Evolutionary conservation across 2,888 invertebrate species (phyloP), one percentile per base, ranked within the genome.

Genomic region (Drymonia ruficornis): DNA sequence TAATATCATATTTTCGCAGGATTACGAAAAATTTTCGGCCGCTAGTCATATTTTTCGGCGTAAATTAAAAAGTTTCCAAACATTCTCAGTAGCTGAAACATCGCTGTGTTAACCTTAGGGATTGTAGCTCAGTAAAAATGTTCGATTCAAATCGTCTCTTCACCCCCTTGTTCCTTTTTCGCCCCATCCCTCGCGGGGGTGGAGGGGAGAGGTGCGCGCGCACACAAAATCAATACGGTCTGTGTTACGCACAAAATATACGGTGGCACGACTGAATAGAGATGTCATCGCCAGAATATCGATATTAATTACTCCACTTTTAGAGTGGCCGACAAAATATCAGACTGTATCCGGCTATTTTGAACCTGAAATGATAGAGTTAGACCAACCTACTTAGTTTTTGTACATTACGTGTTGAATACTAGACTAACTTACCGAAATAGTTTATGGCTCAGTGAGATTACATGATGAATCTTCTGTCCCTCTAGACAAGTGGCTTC

Each of bases 151-250:
- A 86, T 86, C 84, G 86, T 78, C 82, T 83, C 78, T 80, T 82
- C 84, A 81, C 89, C 86, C n/a, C 89, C 87, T 81, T 86, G 83
- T 84, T 81, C 85, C 79, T 84, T 84, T 82, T 82, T 76, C 73
- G 61, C 80, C 81, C 79, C 71, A 54, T 51, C 56, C 73, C 78
- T 70, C 70, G 53, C 61, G 60, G 50, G 28, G 49, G 56, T 56
- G 53, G 65, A 70, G 68, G 74, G 78, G 67, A 55, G 53, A 40
- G 62, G 75, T 90, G 91, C 91, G 91, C 91, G 91, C 91, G 91
- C 91, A 91, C 63, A 81, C 76, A 89, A 90, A 90, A 92, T 92
- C 91, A 87, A 92, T 91, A 91, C 86, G 82, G 78, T 80, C 67
- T 74, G 81, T 80, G 89, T 81, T 87, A 91, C 90, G 90, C 91